Evolutionary conservation across 2,888 invertebrate genomes (phyloP).

Genomic region (Uropetala carovei): DNA sequence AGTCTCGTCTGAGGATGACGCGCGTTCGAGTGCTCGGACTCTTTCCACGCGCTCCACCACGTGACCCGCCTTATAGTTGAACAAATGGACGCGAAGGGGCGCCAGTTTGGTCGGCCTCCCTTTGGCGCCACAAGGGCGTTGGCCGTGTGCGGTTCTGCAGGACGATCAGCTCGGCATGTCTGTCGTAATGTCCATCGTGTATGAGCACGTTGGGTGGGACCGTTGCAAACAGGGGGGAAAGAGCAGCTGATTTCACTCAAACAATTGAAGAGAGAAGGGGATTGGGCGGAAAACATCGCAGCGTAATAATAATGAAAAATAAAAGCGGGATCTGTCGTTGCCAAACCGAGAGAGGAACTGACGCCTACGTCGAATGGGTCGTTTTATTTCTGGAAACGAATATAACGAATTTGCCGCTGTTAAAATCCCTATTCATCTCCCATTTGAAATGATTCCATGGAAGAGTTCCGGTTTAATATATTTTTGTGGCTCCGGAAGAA

Average conservation of each 20-base stretch:
- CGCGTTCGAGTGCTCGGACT: neutral
- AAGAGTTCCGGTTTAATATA: too few relatives aligned
- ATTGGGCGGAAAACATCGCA: neutral
- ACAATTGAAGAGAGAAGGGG: neutral
- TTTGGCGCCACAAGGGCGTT: conserved; percentile 39
- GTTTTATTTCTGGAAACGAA: neutral
- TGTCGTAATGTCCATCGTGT: neutral
- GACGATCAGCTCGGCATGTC: neutral
- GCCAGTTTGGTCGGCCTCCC: neutral
- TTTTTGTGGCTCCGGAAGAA: neutral
- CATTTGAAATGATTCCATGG: too few relatives aligned
- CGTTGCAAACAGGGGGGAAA: neutral
- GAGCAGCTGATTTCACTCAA: too few relatives aligned
- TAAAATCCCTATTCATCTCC: neutral
- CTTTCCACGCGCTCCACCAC: conserved; percentile 4
- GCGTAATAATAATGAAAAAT: neutral
- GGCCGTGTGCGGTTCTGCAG: neutral
- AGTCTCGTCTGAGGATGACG: neutral
- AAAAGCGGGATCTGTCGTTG: neutral
- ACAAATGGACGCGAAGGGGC: conserved; percentile 37
- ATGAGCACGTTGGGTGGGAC: neutral
- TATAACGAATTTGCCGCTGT: neutral
- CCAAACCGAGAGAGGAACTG: neutral
- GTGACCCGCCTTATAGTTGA: neutral
- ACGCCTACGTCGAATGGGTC: neutral